phyloP scores from a whole-genome alignment of 2,113 vertebrate genomes.

The Tautogolabrus adspersus region DNA sequence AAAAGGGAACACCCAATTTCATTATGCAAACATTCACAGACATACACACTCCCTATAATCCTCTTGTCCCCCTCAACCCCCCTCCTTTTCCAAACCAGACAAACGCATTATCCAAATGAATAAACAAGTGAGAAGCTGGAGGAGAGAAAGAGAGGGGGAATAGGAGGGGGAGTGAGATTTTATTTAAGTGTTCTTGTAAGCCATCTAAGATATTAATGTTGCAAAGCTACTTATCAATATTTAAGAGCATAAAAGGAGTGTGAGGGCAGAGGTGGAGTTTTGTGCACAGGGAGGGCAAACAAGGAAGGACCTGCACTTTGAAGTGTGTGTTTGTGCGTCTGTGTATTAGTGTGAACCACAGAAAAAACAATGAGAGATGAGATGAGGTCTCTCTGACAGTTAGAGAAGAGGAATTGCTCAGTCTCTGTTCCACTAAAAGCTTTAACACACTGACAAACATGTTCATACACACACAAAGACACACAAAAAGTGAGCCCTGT shows the following conservation, averaged over 20 bases:
- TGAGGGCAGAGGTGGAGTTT: slow-evolving; percentile 60
- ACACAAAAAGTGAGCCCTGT: slow-evolving; percentile 51
- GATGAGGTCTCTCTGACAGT: slow-evolving; percentile 77
- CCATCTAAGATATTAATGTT: slow-evolving; percentile 99
- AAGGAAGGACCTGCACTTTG: slow-evolving; percentile 65
- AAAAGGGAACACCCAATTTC: slow-evolving; percentile 51
- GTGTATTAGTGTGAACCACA: slow-evolving; percentile 38
- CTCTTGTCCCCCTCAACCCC: slow-evolving; percentile 14
- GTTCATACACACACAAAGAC: slow-evolving; percentile 27
- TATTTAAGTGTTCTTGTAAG: slow-evolving; percentile 99
- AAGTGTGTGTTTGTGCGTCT: slow-evolving; percentile 43
- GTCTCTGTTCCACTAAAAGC: slow-evolving; percentile 74
- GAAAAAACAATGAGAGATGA: slow-evolving; percentile 57
- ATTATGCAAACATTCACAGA: slow-evolving; percentile 51
- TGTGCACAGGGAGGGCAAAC: slow-evolving; percentile 51
- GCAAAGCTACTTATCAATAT: slow-evolving; percentile 99
- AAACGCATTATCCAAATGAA: slow-evolving; percentile 95
- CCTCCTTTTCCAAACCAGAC: slow-evolving; percentile 59
- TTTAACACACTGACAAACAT: slow-evolving; percentile 58
- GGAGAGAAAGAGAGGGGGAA: slow-evolving; percentile 75
- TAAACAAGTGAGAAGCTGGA: slow-evolving; percentile 83
- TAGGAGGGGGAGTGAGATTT: slow-evolving; percentile 85
- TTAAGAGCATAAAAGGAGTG: slow-evolving; percentile 96
- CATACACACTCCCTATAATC: slow-evolving; percentile 60
- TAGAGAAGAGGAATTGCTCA: slow-evolving; percentile 68